Percentiles rank a stretch among this genome's conserved stretches.
These are phyloP conservation scores for Xylocopa sonorina DNA, from an alignment of 1,140 invertebrate genomes.

Conservation along the genomic window DNA sequence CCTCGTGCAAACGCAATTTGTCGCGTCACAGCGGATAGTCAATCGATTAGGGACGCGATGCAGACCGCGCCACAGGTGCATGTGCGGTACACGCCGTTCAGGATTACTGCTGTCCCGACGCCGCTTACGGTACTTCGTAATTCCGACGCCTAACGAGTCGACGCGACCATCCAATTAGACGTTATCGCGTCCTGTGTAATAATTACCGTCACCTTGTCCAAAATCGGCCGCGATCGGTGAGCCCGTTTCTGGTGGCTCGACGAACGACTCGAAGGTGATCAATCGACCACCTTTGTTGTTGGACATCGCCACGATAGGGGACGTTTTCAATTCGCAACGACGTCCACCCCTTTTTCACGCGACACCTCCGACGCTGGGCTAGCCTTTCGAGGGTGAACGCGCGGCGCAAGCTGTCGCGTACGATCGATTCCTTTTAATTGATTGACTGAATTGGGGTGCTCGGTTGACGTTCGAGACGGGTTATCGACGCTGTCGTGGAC, in stretches of 20 bases:
- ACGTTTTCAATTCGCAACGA: constrained; percentile 1
- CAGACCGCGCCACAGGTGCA: constrained; percentile 69
- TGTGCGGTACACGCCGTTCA: constrained; percentile 42
- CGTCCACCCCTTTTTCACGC: not conserved
- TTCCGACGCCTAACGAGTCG: constrained; percentile 43
- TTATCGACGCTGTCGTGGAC: not conserved
- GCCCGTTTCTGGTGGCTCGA: too few relatives aligned
- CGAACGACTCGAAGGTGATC: too few relatives aligned
- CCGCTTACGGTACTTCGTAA: constrained; percentile 44
- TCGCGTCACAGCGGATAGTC: constrained; percentile 74
- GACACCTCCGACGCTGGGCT: not conserved
- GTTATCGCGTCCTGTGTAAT: not conserved
- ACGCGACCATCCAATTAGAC: constrained; percentile 40
- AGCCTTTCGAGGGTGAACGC: constrained; percentile 11
- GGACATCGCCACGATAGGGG: too few relatives aligned
- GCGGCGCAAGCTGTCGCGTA: constrained; percentile 7
- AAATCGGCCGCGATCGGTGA: not conserved
- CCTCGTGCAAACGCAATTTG: constrained; percentile 72
- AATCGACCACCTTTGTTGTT: too few relatives aligned
- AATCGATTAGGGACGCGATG: constrained; percentile 70
- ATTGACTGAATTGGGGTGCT: not conserved
- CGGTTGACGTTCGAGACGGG: not conserved
- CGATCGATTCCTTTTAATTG: constrained; percentile 38
- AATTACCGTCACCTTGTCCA: not conserved
- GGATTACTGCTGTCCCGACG: constrained; percentile 58